Evolutionary conservation across 1,140 invertebrate species (phyloP), one percentile per base, ranked within the genome.

Genomic region (Scaptomyza pallida): DNA sequence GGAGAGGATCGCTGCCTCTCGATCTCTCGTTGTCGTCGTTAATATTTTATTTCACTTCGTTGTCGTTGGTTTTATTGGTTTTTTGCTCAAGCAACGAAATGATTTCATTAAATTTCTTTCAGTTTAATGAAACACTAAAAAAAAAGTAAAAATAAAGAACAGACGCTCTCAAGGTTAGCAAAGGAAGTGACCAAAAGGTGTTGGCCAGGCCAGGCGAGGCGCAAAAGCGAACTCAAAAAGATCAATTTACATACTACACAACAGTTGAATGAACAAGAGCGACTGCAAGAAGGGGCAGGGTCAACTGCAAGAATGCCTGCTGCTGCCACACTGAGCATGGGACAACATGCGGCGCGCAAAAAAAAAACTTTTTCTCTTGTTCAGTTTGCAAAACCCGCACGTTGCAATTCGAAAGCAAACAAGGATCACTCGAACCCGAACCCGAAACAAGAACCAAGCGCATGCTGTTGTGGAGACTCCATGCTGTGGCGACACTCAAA

Each of bases 401-500:
- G 65, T 85, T 72, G 82, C 82, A 89, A 86, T 89, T 61, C 82
- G 74, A 83, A 83, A 83, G 82, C 75, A 8, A 30, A 71, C 81
- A 78, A 67, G 78, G 82, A 30, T 86, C 81, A 88, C 68, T 19
- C 70, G 40, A 70, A 60, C 48, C 17, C 23, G 23, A 47, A 16
- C 61, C 21, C 54, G 16, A 19, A 43, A 9, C 41, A 15, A 17
- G 5, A 43, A 17, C n/a, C 40, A n/a, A n/a, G 19, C 26, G 17
- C 21, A 30, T 30, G 26, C 26, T 30, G 6, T 30, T 15, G 33
- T 48, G 48, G 51, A 33, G 52, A 69, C 73, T 62, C 19, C 82
- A 72, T 88, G 82, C 82, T 88, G 81, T 16, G 77, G 73, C 81
- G 74, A 88, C 81, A 88, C 81, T 86, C 81, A 81, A 88, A 71